Evolutionary conservation across 2,888 invertebrate species (phyloP).

Genomic region (Dynastes grantii): DNA sequence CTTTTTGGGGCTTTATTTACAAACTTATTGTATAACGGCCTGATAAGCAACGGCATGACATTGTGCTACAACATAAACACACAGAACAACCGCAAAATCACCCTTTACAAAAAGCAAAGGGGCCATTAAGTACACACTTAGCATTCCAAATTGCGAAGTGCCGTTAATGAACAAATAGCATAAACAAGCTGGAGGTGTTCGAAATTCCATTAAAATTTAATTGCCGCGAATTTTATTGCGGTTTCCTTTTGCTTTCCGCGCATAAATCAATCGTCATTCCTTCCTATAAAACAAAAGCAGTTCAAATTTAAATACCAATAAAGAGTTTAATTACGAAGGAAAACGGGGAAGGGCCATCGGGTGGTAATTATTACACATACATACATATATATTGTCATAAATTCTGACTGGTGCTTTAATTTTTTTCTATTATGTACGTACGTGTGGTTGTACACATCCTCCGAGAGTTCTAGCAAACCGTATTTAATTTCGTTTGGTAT

Average conservation of each 20-base stretch:
- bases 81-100: conserved; percentile 14
- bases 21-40: background rate
- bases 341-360: background rate
- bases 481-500: conserved; percentile 7
- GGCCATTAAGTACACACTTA: conserved; percentile 31
- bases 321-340: conserved; percentile 10
- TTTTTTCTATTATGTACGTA: background rate
- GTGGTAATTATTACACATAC: background rate
- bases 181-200: conserved; percentile 27
- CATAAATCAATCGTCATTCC: conserved; percentile 21
- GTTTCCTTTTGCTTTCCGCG: background rate
- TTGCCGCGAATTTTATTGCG: conserved; percentile 31
- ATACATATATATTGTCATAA: background rate
- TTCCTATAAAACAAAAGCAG: conserved; percentile 9
- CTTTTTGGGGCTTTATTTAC: conserved; percentile 8
- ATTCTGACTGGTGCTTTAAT: too few species aligned
- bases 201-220: conserved; percentile 44
- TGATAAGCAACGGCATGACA: conserved; percentile 3
- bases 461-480: background rate
- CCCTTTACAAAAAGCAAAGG: conserved; percentile 9
- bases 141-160: conserved; percentile 20
- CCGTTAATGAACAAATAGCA: conserved; percentile 23
- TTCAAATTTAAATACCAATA: conserved; percentile 1
- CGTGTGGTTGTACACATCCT: background rate
- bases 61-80: background rate